Evolutionary conservation across 2,888 invertebrate genomes (phyloP).

Genomic region (Drosophila mettleri): DNA sequence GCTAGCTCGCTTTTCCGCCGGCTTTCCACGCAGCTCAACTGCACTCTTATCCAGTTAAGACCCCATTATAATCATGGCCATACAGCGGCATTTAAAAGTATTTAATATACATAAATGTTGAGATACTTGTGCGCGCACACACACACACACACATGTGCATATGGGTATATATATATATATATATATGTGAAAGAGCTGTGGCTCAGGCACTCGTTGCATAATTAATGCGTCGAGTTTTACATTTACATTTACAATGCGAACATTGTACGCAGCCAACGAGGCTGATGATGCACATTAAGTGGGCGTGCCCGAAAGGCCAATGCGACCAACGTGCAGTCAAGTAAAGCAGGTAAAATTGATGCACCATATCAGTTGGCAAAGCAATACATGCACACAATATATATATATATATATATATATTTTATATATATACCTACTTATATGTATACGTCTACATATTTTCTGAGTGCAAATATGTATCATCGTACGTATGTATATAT

Average conservation of each 20-base stretch:
- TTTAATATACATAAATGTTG: slow-evolving; percentile 63
- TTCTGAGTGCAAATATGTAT: neutral
- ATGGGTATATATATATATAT: too few relatives aligned
- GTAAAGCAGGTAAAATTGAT: slow-evolving; percentile 22
- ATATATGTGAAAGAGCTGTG: slow-evolving; percentile 1
- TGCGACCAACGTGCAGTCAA: slow-evolving; percentile 28
- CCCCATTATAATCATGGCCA: slow-evolving; percentile 38
- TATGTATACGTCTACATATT: neutral
- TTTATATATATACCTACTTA: too few relatives aligned
- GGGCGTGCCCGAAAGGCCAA: slow-evolving; percentile 31
- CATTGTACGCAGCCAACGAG: slow-evolving; percentile 42
- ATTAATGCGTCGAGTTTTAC: slow-evolving; percentile 73
- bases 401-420: neutral
- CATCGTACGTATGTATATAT: neutral
- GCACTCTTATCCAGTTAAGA: slow-evolving; percentile 62
- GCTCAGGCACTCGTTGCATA: slow-evolving; percentile 58
- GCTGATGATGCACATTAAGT: slow-evolving; percentile 60
- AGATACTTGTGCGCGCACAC: slow-evolving; percentile 25
- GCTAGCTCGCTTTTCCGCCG: slow-evolving; percentile 1
- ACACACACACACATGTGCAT: too few relatives aligned
- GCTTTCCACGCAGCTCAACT: slow-evolving; percentile 47
- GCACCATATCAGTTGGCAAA: slow-evolving; percentile 28
- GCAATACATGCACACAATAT: slow-evolving; percentile 2
- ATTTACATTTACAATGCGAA: slow-evolving; percentile 71
- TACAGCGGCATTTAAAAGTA: slow-evolving; percentile 52